A percentile compares a stretch with the other conserved stretches of the same genome.
Conservation (phyloP, 2,797 vertebrate genomes). For the Myotis daubentonii region DNA sequence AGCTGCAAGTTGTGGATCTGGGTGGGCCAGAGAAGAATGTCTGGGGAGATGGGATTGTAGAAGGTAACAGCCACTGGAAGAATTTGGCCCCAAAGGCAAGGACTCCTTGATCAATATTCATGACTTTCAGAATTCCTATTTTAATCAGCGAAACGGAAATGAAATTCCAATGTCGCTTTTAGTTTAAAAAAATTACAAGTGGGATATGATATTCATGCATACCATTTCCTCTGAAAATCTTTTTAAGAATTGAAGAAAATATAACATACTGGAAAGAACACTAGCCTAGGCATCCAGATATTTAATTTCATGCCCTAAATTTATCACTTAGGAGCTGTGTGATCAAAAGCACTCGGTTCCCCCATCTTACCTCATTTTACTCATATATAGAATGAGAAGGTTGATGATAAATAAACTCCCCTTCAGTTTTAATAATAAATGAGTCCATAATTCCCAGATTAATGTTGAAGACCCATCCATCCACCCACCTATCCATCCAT, state of each 20-base stretch:
- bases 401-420: neutral
- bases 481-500: neutral
- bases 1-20: neutral
- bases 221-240: constrained; percentile 82
- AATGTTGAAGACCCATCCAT: neutral
- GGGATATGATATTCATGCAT: constrained; percentile 80
- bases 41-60: constrained; percentile 44
- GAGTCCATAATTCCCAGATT: neutral
- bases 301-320: constrained; percentile 77
- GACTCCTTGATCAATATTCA: constrained; percentile 79
- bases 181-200: constrained; percentile 75
- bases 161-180: constrained; percentile 80
- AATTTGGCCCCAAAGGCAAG: constrained; percentile 72
- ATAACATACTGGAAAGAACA: constrained; percentile 79
- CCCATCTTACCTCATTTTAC: constrained; percentile 37
- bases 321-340: constrained; percentile 66
- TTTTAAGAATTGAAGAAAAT: constrained; percentile 82
- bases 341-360: constrained; percentile 60
- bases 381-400: neutral
- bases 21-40: constrained; percentile 11
- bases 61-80: constrained; percentile 69
- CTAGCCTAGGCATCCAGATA: constrained; percentile 72
- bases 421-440: neutral
- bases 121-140: constrained; percentile 80
- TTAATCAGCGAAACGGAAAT: constrained; percentile 80